These are phyloP conservation scores for Plectrocnemia conspersa DNA, from an alignment of 1,140 invertebrate genomes.

Conservation along the genomic window DNA sequence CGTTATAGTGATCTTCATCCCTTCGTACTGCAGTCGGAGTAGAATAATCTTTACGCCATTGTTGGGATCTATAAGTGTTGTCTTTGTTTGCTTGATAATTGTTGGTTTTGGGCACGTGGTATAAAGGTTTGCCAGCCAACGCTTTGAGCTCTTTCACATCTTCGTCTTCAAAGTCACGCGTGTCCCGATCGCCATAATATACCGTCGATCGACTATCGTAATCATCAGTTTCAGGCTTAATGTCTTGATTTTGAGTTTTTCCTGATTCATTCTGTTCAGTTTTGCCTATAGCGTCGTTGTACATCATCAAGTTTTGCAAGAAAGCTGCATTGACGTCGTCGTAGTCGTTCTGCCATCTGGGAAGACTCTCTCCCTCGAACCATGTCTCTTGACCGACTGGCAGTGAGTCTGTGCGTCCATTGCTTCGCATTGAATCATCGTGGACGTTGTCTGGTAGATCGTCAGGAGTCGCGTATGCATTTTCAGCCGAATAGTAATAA, in stretches of 20 bases:
- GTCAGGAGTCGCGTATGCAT: conserved; percentile 37
- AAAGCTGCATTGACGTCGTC: conserved; percentile 59
- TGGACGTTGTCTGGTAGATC: conserved; percentile 49
- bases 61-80: conserved; percentile 13
- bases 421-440: conserved; percentile 41
- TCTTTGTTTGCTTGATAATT: conserved; percentile 14
- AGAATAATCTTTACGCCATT: conserved; percentile 21
- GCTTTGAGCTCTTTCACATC: conserved; percentile 58
- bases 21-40: conserved; percentile 15
- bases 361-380: conserved; percentile 52
- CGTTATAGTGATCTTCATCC: conserved; percentile 32
- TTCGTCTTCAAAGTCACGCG: conserved; percentile 52
- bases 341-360: conserved; percentile 44
- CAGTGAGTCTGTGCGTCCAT: conserved; percentile 46
- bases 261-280: conserved; percentile 42
- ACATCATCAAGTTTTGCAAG: conserved; percentile 58
- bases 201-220: conserved; percentile 40
- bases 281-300: conserved; percentile 52
- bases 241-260: conserved; percentile 32
- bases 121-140: conserved; percentile 50
- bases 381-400: conserved; percentile 59
- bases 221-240: conserved; percentile 38
- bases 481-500: conserved; percentile 39
- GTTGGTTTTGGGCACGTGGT: conserved; percentile 47
- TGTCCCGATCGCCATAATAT: conserved; percentile 31